phyloP scores from a whole-genome alignment of 2,797 vertebrate species.

The Brotula barbata region DNA sequence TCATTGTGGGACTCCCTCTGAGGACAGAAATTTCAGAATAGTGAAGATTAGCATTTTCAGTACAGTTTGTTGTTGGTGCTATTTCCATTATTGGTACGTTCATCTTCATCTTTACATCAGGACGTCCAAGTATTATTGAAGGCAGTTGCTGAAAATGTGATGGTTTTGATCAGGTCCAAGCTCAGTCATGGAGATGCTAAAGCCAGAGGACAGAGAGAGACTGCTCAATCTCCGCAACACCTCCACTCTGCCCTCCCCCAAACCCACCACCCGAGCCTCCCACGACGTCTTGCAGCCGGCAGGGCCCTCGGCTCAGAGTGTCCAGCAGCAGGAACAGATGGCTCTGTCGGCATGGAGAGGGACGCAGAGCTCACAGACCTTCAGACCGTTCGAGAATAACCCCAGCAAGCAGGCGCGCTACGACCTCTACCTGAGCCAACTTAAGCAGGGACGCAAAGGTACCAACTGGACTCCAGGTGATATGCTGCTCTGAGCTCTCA shows the following conservation, averaged over 20 bases:
- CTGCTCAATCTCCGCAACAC: conserved; percentile 79
- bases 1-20: too few species aligned
- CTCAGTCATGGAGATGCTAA: conserved; percentile 90
- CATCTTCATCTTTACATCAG: too few species aligned
- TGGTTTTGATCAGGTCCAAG: conserved; percentile 77
- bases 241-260: conserved; percentile 28
- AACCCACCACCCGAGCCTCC: background rate
- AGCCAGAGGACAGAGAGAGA: conserved; percentile 84
- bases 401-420: conserved; percentile 92
- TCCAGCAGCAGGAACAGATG: conserved; percentile 43
- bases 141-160: too few species aligned
- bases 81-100: too few species aligned
- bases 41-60: too few species aligned
- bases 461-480: too few species aligned
- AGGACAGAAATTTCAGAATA: too few species aligned
- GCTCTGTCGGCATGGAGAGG: conserved; percentile 64
- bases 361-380: conserved; percentile 75
- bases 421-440: conserved; percentile 82
- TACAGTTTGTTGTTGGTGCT: too few species aligned
- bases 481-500: too few species aligned
- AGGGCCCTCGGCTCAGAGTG: background rate
- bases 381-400: conserved; percentile 88
- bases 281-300: background rate
- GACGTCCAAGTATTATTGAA: too few species aligned
- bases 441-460: conserved; percentile 85